phyloP scores from a whole-genome alignment of 2,113 vertebrate genomes.

The Nanger granti region DNA sequence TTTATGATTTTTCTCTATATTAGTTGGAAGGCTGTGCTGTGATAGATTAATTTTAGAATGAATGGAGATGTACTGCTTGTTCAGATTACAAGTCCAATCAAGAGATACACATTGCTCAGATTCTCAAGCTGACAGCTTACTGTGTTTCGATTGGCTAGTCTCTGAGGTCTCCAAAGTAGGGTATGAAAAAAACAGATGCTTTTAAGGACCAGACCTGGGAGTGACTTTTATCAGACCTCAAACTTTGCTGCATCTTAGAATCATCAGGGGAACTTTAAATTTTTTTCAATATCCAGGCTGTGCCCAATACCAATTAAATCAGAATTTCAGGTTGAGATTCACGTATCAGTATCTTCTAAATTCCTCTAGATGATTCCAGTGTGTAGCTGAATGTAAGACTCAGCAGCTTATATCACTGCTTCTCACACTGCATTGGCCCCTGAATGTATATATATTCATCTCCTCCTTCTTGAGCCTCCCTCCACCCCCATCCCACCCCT shows the following conservation, averaged over 20 bases:
- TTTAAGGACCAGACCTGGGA: neutral
- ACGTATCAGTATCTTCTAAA: neutral
- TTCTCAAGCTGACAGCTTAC: neutral
- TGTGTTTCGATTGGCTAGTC: neutral
- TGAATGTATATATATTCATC: neutral
- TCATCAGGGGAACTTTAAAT: neutral
- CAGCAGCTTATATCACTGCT: neutral
- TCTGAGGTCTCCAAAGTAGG: neutral
- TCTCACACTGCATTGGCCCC: neutral
- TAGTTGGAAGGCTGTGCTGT: neutral
- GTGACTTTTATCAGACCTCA: neutral
- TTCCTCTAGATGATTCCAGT: neutral
- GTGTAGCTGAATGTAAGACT: neutral
- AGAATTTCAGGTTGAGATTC: neutral
- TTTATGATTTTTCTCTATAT: neutral
- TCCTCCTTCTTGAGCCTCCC: neutral
- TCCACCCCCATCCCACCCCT: accelerated
- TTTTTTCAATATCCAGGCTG: neutral
- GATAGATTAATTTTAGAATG: conserved; percentile 22
- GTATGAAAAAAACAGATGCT: neutral
- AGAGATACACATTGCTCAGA: neutral
- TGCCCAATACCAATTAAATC: neutral
- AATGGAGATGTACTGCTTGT: neutral
- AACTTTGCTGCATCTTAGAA: neutral
- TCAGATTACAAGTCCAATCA: neutral